phyloP scores from a whole-genome alignment of 2,113 vertebrate genomes.

The Trogon surrucura region DNA sequence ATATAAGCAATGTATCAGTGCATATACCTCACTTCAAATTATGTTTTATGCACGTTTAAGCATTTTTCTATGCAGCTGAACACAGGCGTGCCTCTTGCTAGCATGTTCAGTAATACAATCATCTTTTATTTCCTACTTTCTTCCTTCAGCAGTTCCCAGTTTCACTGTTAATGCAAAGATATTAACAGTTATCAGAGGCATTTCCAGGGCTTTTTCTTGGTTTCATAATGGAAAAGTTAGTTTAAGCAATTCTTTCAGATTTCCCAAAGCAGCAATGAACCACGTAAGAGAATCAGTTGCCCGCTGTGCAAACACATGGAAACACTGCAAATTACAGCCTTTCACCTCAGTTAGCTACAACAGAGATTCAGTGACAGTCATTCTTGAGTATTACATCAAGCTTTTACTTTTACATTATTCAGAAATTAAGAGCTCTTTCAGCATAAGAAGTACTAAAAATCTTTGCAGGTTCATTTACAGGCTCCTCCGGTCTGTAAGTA shows the following conservation, averaged over 20 bases:
- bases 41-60: neutral
- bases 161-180: neutral
- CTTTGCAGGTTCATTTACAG: neutral
- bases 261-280: constrained; percentile 26
- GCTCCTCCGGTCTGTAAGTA: neutral
- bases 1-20: neutral
- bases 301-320: constrained; percentile 12
- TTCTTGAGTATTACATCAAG: neutral
- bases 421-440: neutral
- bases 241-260: constrained; percentile 1
- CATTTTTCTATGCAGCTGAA: neutral
- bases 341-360: neutral
- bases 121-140: neutral
- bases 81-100: neutral
- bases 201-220: neutral
- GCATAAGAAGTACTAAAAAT: neutral
- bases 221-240: neutral
- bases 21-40: neutral
- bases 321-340: constrained; percentile 25
- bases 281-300: neutral
- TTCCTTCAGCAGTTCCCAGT: neutral
- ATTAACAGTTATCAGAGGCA: neutral
- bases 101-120: neutral
- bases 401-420: constrained; percentile 15
- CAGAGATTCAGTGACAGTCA: neutral